A percentile compares a stretch with the other conserved stretches of the same genome.
Evolutionary conservation across 2,888 invertebrate genomes (phyloP).

Genomic region (Gandaritis pyraliata): DNA sequence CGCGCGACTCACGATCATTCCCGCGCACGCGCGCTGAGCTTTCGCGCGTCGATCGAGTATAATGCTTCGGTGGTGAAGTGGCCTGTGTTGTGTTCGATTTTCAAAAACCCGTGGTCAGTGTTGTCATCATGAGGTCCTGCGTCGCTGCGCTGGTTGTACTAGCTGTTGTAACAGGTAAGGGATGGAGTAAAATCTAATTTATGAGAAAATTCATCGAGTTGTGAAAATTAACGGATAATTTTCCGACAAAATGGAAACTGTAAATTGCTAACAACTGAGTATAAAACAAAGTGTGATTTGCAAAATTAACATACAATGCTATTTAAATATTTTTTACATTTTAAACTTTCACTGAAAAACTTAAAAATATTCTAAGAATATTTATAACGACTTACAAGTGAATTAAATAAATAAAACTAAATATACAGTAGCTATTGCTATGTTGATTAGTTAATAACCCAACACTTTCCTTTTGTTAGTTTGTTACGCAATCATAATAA

Average conservation of each 20-base stretch:
- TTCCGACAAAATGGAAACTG: neutral
- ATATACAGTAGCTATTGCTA: slow-evolving; percentile 36
- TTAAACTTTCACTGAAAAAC: slow-evolving; percentile 12
- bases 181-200: neutral
- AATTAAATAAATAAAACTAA: slow-evolving; percentile 34
- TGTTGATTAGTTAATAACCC: slow-evolving; percentile 37
- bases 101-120: slow-evolving; percentile 62
- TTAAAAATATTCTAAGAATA: slow-evolving; percentile 23
- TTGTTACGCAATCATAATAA: slow-evolving; percentile 36
- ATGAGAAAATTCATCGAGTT: neutral
- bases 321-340: slow-evolving; percentile 6
- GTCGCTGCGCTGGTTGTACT: slow-evolving; percentile 68
- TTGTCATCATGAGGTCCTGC: slow-evolving; percentile 69
- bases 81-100: slow-evolving; percentile 71
- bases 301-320: slow-evolving; percentile 1
- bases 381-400: slow-evolving; percentile 7
- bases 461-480: slow-evolving; percentile 39
- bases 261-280: too few relatives aligned
- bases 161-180: slow-evolving; percentile 72
- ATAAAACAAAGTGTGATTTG: neutral
- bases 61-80: slow-evolving; percentile 79
- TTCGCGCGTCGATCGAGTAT: slow-evolving; percentile 71
- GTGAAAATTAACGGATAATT: slow-evolving; percentile 4
- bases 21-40: slow-evolving; percentile 75
- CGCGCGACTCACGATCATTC: slow-evolving; percentile 49